Evolutionary conservation across 2,888 invertebrate species (phyloP), one percentile per base, ranked within the genome.

Genomic region (Clanis bilineata): DNA sequence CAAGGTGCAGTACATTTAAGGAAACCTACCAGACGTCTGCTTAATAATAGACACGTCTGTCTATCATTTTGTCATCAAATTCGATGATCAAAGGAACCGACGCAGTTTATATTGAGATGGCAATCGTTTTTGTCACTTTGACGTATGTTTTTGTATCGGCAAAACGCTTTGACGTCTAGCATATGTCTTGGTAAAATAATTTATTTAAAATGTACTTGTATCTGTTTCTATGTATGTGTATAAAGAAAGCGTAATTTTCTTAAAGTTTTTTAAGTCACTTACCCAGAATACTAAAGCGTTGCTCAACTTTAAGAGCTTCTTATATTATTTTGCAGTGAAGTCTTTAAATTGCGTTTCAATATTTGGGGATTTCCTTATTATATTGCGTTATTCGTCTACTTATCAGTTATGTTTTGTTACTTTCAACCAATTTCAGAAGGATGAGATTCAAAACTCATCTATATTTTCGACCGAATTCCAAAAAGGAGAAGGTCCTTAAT

Each of bases 31-130:
- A 23, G 55, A 23, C 39, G 36, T n/a, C 39, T n/a, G 12, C 47
- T 38, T 51, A 58, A 23, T 47, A 51, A 59, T 59, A 39, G 38
- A 56, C 56, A 39, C 23, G 56, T 59, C 28, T 43, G 54, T 59
- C 43, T 54, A 59, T 51, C 12, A 23, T 32, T 51, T 51, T 51
- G 51, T 32, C 28, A 28, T 51, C 47, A 28, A 18, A 51, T 28
- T 51, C 51, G 22, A 22, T 22, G 51, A 51, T 43, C 51, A 58
- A 58, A 58, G 38, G 23, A 9, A 38, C 58, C 58, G 58, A n/a
- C 51, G 22, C 51, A 45, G 44, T 45, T 45, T 38, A 12, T 57
- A 58, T 51, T 39, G 22, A 58, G 28, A 51, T 54, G 15, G 43
- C 32, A 32, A 43, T 28, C 32, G 59, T 59, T 59, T 54, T 59